Conservation (phyloP, 92 coral and sea anemone genomes). For the Zoanthus solanderi region DNA sequence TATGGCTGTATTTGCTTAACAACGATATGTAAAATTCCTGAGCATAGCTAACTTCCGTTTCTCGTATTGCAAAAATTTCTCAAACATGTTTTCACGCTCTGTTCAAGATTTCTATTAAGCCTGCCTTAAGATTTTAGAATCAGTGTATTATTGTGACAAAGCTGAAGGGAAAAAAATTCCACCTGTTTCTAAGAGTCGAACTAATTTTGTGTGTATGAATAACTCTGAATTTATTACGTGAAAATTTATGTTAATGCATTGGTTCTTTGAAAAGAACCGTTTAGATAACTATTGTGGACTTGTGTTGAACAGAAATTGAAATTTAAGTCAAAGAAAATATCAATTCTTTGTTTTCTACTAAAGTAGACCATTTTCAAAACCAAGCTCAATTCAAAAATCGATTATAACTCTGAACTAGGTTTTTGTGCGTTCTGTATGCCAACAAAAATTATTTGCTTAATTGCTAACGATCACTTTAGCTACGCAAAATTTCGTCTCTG, state of each 20-base stretch:
- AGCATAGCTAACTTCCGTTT: conserved; percentile 86
- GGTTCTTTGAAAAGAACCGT: conserved; percentile 86
- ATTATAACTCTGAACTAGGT: conserved; percentile 61
- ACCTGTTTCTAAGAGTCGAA: conserved; percentile 67
- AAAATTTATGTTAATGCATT: conserved; percentile 86
- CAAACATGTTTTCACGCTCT: conserved; percentile 46
- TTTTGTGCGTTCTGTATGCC: conserved; percentile 68
- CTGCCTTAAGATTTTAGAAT: conserved; percentile 41
- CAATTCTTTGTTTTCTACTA: conserved; percentile 64
- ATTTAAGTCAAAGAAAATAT: conserved; percentile 74
- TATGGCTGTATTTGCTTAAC: conserved; percentile 73
- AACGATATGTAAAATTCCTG: conserved; percentile 83
- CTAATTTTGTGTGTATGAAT: conserved; percentile 81
- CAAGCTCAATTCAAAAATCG: conserved; percentile 69
- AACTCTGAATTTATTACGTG: conserved; percentile 86
- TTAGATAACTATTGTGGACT: conserved; percentile 73
- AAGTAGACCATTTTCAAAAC: conserved; percentile 78
- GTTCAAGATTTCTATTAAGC: conserved; percentile 58
- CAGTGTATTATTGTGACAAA: conserved; percentile 61
- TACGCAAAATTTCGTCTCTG: conserved; percentile 57
- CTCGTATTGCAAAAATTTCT: conserved; percentile 45
- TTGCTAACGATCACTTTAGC: conserved; percentile 77
- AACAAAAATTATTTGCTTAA: conserved; percentile 69
- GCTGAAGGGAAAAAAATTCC: conserved; percentile 46
- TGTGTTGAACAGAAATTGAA: conserved; percentile 63